Base-by-base conservation (phyloP, 2,797 vertebrate genomes). In the Leptodactylus fallax region DNA sequence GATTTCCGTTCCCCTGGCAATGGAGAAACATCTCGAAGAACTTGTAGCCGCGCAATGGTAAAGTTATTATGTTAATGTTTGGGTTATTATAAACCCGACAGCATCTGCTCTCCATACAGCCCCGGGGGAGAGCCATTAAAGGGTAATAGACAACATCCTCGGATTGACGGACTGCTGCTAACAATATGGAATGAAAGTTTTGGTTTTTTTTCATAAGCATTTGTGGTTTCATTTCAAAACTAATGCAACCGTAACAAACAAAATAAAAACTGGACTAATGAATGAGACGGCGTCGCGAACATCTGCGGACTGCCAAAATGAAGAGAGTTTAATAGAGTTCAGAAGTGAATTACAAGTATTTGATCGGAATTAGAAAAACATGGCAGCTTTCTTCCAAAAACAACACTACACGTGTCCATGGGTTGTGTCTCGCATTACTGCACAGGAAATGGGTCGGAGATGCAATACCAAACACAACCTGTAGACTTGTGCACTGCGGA, bases 191-290 rank as follows among this genome's bases (percentile, higher is more conserved):
- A 49, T 63, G 16, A n/a, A 5, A 47, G 25, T 36, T 36, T 36
- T 36, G 36, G 36, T 1, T 27, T 16, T 36, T 36, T 71, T 80
- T 21, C 21, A 7, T 45, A 45, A 58, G 14, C 56, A 47, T 47
- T 47, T 80, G 17, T 80, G 60, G 79, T 80, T 81, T 81, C n/a
- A 63, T 81, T 81, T 65, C 19, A 60, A 45, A 61, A 12, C 11
- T 12, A 21, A 8, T 80, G 45, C 19, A 36, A 80, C 56, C 27
- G n/a, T 45, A n/a, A 36, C 1, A 60, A 79, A 45, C 10, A 60
- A 60, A 60, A 27, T 25, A 60, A 10, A 21, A 27, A 27, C 6
- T 14, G 14, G 78, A 45, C 25, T 79, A 60, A 79, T 79, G 36
- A 79, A 47, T 79, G 56, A 10, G 11, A 0, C 19, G 9, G 16